Conservation (phyloP, 1,140 invertebrate genomes). For the Lanistes nyassanus region DNA sequence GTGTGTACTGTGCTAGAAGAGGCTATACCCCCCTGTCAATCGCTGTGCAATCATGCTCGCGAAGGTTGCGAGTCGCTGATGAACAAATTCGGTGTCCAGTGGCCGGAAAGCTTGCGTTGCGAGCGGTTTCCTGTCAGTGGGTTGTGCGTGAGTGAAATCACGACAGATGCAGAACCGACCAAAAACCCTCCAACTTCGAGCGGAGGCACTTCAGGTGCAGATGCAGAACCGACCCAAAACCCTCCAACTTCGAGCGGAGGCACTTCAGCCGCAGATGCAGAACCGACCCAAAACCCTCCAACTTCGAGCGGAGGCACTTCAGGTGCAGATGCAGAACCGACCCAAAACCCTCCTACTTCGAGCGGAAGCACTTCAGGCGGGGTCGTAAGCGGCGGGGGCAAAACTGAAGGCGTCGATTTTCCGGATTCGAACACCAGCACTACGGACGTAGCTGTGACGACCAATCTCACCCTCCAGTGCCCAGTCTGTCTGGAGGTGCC, state of each 20-base stretch:
- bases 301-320: constrained; percentile 13
- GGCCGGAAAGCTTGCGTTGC: constrained; percentile 95
- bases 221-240: constrained; percentile 41
- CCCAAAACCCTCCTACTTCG: constrained; percentile 24
- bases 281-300: constrained; percentile 34
- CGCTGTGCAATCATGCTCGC: constrained; percentile 65
- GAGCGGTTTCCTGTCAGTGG: constrained; percentile 85
- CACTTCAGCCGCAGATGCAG: constrained; percentile 62
- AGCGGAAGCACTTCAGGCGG: constrained; percentile 11
- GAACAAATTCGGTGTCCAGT: constrained; percentile 90
- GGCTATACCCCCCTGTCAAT: constrained; percentile 91
- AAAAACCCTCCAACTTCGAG: constrained; percentile 24
- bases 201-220: constrained; percentile 58
- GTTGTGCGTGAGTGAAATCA: constrained; percentile 90
- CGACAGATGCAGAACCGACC: constrained; percentile 66
- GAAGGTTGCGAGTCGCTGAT: constrained; percentile 88
- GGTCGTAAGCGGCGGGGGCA: constrained; percentile 5
- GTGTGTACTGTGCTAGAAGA: constrained; percentile 86
- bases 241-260: constrained; percentile 19
- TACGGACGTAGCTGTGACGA: neutral
- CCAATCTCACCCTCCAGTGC: constrained; percentile 32
- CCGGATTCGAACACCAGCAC: neutral
- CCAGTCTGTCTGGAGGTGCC: constrained; percentile 79
- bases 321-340: constrained; percentile 61
- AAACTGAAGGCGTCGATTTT: neutral